Conservation (phyloP, 2,888 invertebrate species). For the Apocheima hispidaria region DNA sequence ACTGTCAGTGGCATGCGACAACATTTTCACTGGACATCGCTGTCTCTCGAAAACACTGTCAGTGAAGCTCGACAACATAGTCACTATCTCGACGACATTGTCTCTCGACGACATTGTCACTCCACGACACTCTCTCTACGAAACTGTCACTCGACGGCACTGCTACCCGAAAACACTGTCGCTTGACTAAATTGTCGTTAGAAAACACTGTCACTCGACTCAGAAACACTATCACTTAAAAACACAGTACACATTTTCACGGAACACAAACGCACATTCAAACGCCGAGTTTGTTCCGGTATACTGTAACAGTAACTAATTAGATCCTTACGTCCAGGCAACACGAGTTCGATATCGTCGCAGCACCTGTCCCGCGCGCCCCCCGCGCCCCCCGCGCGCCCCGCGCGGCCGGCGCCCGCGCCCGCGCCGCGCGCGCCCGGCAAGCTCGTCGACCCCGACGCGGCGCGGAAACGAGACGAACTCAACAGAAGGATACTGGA, state of each 20-base stretch:
- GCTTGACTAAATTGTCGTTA: neutral
- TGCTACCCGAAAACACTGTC: too few species aligned
- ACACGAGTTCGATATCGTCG: slow-evolving; percentile 88
- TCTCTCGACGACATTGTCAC: too few species aligned
- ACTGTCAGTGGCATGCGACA: too few species aligned
- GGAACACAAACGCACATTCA: too few species aligned
- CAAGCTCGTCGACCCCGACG: slow-evolving; percentile 87
- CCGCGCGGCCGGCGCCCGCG: slow-evolving; percentile 77
- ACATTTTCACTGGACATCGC: too few species aligned
- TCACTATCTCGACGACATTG: too few species aligned
- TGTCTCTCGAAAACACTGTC: too few species aligned
- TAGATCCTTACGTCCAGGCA: slow-evolving; percentile 51
- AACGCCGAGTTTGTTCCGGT: too few species aligned
- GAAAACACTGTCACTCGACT: neutral
- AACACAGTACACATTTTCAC: neutral
- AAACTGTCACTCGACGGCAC: too few species aligned
- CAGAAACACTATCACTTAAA: neutral
- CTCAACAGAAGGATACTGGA: slow-evolving; percentile 92
- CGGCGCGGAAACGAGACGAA: slow-evolving; percentile 90
- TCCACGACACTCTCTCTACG: too few species aligned
- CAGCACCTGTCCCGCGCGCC: slow-evolving; percentile 80
- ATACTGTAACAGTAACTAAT: neutral
- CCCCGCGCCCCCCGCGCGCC: slow-evolving; percentile 61
- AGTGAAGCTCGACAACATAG: too few species aligned
- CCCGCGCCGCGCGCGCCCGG: slow-evolving; percentile 84